Percentiles rank a stretch among this genome's conserved stretches.
Conservation (phyloP, 2,113 vertebrate genomes). For the Cryptomyrus ogoouensis region DNA sequence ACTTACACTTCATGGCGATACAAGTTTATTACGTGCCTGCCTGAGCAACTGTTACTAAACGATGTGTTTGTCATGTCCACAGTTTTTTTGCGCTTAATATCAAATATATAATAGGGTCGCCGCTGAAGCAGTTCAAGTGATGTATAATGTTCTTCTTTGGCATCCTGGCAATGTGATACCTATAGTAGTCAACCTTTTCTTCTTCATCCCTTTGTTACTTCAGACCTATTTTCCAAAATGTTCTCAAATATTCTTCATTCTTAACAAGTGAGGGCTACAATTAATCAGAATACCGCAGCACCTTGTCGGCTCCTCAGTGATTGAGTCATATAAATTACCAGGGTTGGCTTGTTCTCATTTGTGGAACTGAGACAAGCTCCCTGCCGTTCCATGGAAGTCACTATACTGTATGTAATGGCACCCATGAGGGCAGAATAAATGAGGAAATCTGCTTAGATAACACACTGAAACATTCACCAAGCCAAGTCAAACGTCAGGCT, state of each 20-base stretch:
- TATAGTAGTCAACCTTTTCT: not conserved
- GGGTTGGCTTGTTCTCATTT: constrained; percentile 16
- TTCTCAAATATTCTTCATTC: not conserved
- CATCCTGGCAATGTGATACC: constrained; percentile 14
- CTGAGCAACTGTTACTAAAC: not conserved
- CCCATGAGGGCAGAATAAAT: constrained; percentile 14
- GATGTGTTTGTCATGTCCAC: not conserved
- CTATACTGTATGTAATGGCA: constrained; percentile 27
- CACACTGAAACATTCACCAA: constrained; percentile 8
- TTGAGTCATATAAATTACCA: constrained; percentile 12
- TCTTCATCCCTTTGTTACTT: not conserved
- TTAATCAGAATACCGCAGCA: constrained; percentile 18
- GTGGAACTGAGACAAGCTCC: constrained; percentile 19
- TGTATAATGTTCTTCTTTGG: not conserved
- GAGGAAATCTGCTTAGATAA: constrained; percentile 18
- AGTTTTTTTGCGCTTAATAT: not conserved
- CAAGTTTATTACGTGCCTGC: constrained; percentile 13
- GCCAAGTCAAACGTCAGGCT: constrained; percentile 17
- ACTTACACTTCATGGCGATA: constrained; percentile 45
- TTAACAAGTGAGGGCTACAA: constrained; percentile 4
- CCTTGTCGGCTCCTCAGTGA: not conserved
- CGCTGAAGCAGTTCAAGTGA: not conserved
- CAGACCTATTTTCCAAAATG: not conserved
- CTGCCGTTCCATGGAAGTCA: constrained; percentile 11
- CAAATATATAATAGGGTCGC: not conserved